phyloP scores from a whole-genome alignment of 2,113 vertebrate species.

The Ariopsis seemanni region DNA sequence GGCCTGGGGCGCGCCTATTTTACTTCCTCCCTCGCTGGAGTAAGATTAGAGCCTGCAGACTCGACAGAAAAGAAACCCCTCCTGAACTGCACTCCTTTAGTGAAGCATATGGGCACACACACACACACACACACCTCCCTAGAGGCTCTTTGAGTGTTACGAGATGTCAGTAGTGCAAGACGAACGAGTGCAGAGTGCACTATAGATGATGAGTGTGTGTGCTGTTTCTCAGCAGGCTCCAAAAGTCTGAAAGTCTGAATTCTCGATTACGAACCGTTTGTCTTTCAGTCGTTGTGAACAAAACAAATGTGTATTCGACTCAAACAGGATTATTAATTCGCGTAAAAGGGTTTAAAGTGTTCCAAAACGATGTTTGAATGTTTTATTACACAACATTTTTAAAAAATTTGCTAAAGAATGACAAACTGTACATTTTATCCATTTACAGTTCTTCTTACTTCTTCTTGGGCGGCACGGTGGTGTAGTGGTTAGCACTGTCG shows the following conservation, averaged over 20 bases:
- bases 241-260: background rate
- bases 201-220: slow-evolving; percentile 62
- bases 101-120: slow-evolving; percentile 44
- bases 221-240: slow-evolving; percentile 19
- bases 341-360: background rate
- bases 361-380: too few relatives aligned
- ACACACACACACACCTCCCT: slow-evolving; percentile 40
- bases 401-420: too few relatives aligned
- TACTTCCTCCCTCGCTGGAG: slow-evolving; percentile 31
- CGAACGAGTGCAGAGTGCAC: slow-evolving; percentile 64
- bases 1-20: slow-evolving; percentile 40
- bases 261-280: background rate
- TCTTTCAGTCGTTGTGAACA: background rate
- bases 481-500: too few relatives aligned
- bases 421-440: background rate
- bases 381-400: too few relatives aligned
- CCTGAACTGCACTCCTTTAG: slow-evolving; percentile 46
- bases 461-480: too few relatives aligned
- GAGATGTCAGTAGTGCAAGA: slow-evolving; percentile 71
- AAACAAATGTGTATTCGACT: background rate
- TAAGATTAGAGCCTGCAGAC: slow-evolving; percentile 35
- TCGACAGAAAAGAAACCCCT: slow-evolving; percentile 42
- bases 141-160: slow-evolving; percentile 57
- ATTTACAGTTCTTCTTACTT: background rate
- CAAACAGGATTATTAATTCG: background rate